phyloP scores from a whole-genome alignment of 2,888 invertebrate genomes.

The Pomacea canaliculata region DNA sequence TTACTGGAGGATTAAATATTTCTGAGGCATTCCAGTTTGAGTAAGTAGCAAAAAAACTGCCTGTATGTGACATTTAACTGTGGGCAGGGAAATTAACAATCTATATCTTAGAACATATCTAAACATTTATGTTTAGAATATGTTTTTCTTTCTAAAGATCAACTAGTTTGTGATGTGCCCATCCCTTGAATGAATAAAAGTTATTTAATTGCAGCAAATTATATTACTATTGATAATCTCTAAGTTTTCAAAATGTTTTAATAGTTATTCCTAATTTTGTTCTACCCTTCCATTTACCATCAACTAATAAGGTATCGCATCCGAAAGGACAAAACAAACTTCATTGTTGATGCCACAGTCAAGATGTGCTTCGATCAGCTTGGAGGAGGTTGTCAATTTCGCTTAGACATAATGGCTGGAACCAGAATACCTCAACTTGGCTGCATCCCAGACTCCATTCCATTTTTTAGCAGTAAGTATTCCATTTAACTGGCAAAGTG shows the following conservation, averaged over 20 bases:
- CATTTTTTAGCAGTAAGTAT: not conserved
- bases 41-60: constrained; percentile 2
- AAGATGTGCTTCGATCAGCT: constrained; percentile 30
- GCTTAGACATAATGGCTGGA: not conserved
- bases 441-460: not conserved
- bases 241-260: too few species aligned
- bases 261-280: too few species aligned
- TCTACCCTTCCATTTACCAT: too few species aligned
- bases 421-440: constrained; percentile 15
- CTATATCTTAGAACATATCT: too few species aligned
- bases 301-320: constrained; percentile 4
- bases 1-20: not conserved
- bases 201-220: too few species aligned
- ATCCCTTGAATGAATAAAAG: too few species aligned
- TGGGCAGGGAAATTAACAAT: too few species aligned
- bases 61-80: too few species aligned
- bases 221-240: too few species aligned
- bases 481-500: not conserved
- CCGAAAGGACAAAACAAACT: constrained; percentile 18
- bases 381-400: constrained; percentile 8
- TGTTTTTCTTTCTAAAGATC: too few species aligned
- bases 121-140: too few species aligned
- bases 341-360: constrained; percentile 28
- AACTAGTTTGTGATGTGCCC: too few species aligned
- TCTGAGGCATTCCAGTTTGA: constrained; percentile 6